A percentile compares a stretch with the other conserved stretches of the same genome.
Conservation (phyloP, 2,797 vertebrate species). For the Pangasius sanitwongsei region DNA sequence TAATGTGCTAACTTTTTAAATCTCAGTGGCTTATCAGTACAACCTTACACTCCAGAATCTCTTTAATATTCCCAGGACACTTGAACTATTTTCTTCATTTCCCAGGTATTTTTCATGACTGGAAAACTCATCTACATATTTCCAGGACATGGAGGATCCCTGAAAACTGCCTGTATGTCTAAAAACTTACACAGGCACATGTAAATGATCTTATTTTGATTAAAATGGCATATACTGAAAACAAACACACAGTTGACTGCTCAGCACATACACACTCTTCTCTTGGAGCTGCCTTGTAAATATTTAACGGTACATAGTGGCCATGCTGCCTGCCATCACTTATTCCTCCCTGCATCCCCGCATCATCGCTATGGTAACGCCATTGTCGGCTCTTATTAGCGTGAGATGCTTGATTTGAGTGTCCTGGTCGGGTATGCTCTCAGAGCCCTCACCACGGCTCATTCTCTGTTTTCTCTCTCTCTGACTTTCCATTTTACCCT, state of each 20-base stretch:
- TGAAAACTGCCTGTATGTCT: no score
- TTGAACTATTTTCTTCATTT: not conserved
- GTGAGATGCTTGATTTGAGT: slow-evolving; percentile 61
- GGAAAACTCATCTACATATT: not conserved
- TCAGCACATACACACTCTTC: not conserved
- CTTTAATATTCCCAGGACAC: not conserved
- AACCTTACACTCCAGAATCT: not conserved
- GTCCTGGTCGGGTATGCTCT: slow-evolving; percentile 53
- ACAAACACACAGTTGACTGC: slow-evolving; percentile 9
- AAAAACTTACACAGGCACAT: not conserved
- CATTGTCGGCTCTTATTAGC: slow-evolving; percentile 55
- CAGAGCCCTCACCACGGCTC: slow-evolving; percentile 27
- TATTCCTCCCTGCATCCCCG: slow-evolving; percentile 26
- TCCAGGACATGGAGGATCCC: not conserved
- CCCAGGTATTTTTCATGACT: not conserved
- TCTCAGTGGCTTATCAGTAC: not conserved
- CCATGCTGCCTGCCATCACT: slow-evolving; percentile 32
- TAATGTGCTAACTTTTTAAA: not conserved
- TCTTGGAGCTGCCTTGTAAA: slow-evolving; percentile 32
- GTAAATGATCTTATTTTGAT: not conserved
- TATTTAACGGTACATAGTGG: slow-evolving; percentile 47
- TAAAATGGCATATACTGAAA: not conserved
- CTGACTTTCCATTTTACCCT: not conserved
- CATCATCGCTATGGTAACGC: slow-evolving; percentile 53
- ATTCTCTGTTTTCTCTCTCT: not conserved